Conservation (phyloP, 37 sponge, comb jelly and placozoan species). For the Halichondria panicea region DNA sequence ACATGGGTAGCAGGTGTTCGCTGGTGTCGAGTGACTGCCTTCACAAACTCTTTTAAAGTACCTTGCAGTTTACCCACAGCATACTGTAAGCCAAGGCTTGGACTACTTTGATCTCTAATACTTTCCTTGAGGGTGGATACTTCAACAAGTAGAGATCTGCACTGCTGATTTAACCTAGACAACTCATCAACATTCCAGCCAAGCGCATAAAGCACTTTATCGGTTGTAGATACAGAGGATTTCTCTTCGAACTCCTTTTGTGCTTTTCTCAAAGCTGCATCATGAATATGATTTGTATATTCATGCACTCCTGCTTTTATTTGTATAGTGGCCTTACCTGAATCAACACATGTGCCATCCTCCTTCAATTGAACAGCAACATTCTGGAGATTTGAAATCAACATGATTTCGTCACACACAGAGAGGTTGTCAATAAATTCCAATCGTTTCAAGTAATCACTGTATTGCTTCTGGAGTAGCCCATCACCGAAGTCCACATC, state of each 20-base stretch:
- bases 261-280: neutral
- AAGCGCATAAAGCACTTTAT: neutral
- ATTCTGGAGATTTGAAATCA: neutral
- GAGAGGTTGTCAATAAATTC: neutral
- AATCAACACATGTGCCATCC: neutral
- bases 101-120: neutral
- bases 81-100: neutral
- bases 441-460: neutral
- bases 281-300: too few species aligned
- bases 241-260: neutral
- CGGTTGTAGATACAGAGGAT: neutral
- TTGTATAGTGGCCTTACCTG: neutral
- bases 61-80: neutral
- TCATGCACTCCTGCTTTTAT: too few species aligned
- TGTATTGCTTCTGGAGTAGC: neutral
- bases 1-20: slow-evolving; percentile 34
- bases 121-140: neutral
- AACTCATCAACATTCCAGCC: neutral
- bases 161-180: neutral
- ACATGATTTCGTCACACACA: neutral
- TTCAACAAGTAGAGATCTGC: neutral
- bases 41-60: neutral
- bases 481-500: neutral
- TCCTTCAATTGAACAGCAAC: neutral
- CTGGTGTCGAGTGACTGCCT: neutral